Base-by-base conservation (phyloP, 1,140 invertebrate species). In the Drosophila rhopaloa region DNA sequence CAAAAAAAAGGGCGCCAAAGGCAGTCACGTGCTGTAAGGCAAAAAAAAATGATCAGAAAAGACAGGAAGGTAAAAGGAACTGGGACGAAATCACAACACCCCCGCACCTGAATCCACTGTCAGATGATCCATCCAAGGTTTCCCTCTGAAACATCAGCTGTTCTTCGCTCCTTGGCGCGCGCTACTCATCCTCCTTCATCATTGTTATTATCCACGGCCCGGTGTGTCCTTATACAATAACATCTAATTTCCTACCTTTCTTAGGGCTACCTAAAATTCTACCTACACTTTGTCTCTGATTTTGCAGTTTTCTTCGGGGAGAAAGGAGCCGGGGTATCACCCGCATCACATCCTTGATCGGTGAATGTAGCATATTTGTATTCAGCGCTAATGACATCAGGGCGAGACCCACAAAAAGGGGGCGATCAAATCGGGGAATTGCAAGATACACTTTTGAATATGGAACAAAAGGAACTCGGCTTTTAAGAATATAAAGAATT, bases 181-280 rank as follows among this genome's bases (percentile, higher is more conserved):
- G 83, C 72, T 88, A 74, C 44, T 73, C 24, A 51, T 62, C 44
- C 71, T 66, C 56, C 77, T 40, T 72, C 67, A 71, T 86, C 63
- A 78, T 86, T 72, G 68, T 88, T 90, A 89, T 89, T 89, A 84
- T 89, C 84, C 70, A 88, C 84, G 84, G 84, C 84, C 84, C 85
- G 84, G 84, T 89, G 84, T 89, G 81, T 81, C 65, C 74, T 84
- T 89, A 89, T 79, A 89, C 85, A 89, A 89, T 89, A 89, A 89
- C 84, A 84, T 89, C 74, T 83, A 89, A 89, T 89, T 89, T 89
- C 76, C 80, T 90, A 90, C 79, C 82, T 74, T 29, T 57, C 51
- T 5, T 37, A 2, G 37, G 38, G 67, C 79, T 75, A 75, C 72
- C 72, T 75, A 74, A 37, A 37, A 56, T 70, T 63, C 73, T 80